phyloP scores from a whole-genome alignment of 1,140 invertebrate species.

The Ceratitis capitata region DNA sequence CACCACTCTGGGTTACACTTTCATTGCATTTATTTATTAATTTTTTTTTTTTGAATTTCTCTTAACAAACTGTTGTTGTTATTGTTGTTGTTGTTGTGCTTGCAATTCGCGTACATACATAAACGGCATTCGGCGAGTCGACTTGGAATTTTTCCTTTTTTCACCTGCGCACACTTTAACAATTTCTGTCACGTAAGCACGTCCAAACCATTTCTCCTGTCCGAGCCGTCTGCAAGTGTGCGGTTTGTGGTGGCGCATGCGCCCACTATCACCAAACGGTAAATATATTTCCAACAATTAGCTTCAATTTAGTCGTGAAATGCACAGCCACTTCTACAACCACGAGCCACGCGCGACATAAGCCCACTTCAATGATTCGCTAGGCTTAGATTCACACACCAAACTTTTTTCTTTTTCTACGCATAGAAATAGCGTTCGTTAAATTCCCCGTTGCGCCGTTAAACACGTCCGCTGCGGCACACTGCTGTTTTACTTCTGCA shows the following conservation, averaged over 20 bases:
- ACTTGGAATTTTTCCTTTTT: background rate
- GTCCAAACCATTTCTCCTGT: slow-evolving; percentile 3
- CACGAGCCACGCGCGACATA: background rate
- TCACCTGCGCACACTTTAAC: background rate
- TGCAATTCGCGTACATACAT: too few relatives aligned
- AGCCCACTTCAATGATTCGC: background rate
- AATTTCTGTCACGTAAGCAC: background rate
- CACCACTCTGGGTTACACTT: background rate
- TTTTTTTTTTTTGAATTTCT: background rate
- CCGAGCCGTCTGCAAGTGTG: background rate
- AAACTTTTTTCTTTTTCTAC: slow-evolving; percentile 30
- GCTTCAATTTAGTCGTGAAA: background rate
- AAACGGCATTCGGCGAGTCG: background rate
- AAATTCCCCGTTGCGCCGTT: background rate
- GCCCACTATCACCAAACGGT: background rate
- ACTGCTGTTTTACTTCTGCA: slow-evolving; percentile 16
- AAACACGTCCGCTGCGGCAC: background rate
- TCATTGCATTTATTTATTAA: slow-evolving; percentile 18
- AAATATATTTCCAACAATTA: background rate
- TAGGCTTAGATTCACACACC: background rate
- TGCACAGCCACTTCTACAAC: background rate
- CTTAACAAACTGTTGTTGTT: background rate
- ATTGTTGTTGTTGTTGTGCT: background rate
- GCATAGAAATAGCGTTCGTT: background rate
- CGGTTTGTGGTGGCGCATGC: background rate